Base-by-base conservation (phyloP, 2,888 invertebrate genomes). In the Pseudococcus viburni region DNA sequence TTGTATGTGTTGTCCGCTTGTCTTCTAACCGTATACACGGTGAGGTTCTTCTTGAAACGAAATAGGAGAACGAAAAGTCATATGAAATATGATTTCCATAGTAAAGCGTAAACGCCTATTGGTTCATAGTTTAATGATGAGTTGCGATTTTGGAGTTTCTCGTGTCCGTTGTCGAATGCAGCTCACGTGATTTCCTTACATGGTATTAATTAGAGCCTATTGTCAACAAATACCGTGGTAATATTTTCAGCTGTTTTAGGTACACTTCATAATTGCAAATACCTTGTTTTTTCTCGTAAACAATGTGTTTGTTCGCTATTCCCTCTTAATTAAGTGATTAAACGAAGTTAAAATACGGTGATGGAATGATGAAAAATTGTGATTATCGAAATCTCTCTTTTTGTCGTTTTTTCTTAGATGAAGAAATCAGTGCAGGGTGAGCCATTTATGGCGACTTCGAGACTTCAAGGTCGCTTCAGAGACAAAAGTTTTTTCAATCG, bases 1-100 rank as follows among this genome's bases (percentile, higher is more conserved):
- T 73, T 88, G 39, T 88, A 88, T 19, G 55, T 88, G 64, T 73
- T 88, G 33, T 88, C 12, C 15, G 88, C 88, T 0, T 88, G 88
- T 33, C 42, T 88, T 55, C 83, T 88, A 17, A 88, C 88, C 33
- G 59, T 88, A 3, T 88, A 88, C 59, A 83, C 88, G 80, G 39
- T 83, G 12, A 48, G 83, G 83, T 83, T 88, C 11, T 88, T 88
- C 42, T 19, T 88, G 33, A 88, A 80, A 59, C 83, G 88, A 51
- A 80, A 59, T 42, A 83, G 88, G 2, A 22, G 77, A 9, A 26
- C 51, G 83, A 64, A 46, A 42, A 42, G 48, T 17, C 51, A 80
- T 42, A 42, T 42, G 42, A 88, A 88, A 33, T 83, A 88, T 12
- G 83, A 88, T 19, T 88, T 83, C 33, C 26, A 77, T 17, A 48